Base-by-base conservation (phyloP, 2,113 vertebrate genomes). In the Marcusenius ussheri region DNA sequence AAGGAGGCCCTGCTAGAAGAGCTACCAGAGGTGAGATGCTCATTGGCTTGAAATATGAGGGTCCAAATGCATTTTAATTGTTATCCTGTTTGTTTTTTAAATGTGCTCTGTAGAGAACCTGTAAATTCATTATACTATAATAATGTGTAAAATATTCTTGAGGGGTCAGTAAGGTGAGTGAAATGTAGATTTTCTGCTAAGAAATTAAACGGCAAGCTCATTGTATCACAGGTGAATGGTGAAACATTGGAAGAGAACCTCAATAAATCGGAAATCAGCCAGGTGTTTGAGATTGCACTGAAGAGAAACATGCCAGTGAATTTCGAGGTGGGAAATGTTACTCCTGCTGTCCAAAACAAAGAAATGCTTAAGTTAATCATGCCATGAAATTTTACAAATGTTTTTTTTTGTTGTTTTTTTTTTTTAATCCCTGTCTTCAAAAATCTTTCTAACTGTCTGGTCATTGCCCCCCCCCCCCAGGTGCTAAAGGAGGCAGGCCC, bases 221-320 rank as follows among this genome's bases (percentile, higher is more conserved):
- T 51, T 88, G 15, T 95, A 91, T 94, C 93, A 24, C 92, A 99
- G 98, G 96, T 97, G 91, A 98, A 98, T 89, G 97, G 98, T 93
- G 97, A 98, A 93, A 94, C 96, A 9, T 96, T 97, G 94, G 97
- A 99, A 95, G 98, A 99, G 94, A 99, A 99, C 95, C 97, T 99
- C 91, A 99, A 99, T 96, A 99, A 99, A 95, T 99, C 98, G 87
- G 98, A 99, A 97, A 98, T 99, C 94, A 99, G 98, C 95, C 98
- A 99, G 97, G 98, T 99, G 93, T 99, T 99, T 96, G 98, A 99
- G 95, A 98, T 99, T 95, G 98, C 98, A 95, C 97, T 99, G 93
- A 99, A 99, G 96, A 97, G 98, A 94, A 99, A 99, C 95, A 95
- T 99, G 95, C 97, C 98, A 94, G 98, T 99, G 95, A 98, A 98